Conservation (phyloP, 2,797 vertebrate genomes). For the Enteromius unitaeniatus region DNA sequence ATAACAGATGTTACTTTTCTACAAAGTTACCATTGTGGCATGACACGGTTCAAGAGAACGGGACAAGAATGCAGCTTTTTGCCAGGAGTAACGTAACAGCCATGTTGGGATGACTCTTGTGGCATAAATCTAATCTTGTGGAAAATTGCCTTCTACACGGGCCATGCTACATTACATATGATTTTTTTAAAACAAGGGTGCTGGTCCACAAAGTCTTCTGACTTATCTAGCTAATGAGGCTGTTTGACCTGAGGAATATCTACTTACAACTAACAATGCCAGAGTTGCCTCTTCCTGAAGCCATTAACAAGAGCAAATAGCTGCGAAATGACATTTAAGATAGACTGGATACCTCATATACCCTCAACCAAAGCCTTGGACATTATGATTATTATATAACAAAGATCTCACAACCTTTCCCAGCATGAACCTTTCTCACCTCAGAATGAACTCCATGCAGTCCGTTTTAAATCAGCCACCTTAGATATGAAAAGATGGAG, state of each 20-base stretch:
- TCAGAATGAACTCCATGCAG: constrained; percentile 1
- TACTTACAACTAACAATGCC: not conserved
- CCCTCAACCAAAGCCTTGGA: not conserved
- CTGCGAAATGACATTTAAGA: not conserved
- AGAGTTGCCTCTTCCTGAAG: not conserved
- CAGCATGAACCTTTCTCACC: constrained; percentile 3
- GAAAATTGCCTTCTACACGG: not conserved
- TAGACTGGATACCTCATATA: not conserved
- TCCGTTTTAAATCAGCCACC: constrained; percentile 18
- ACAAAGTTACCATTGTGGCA: not conserved
- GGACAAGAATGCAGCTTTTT: constrained; percentile 2
- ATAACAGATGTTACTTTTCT: constrained; percentile 28
- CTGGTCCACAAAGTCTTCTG: not conserved
- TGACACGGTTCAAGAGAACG: not conserved
- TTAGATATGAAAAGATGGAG: not conserved
- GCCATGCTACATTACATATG: not conserved
- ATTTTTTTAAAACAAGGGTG: not conserved
- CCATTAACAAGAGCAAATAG: not conserved
- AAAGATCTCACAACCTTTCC: not conserved
- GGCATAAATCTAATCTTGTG: not conserved
- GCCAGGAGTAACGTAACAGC: not conserved
- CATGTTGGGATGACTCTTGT: not conserved
- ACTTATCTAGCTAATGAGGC: constrained; percentile 1
- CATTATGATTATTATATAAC: constrained; percentile 5
- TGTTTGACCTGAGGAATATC: not conserved